These are phyloP conservation scores for Cynodonichthys magdalenae DNA, from an alignment of 2,797 vertebrate species.

Conservation along the genomic window DNA sequence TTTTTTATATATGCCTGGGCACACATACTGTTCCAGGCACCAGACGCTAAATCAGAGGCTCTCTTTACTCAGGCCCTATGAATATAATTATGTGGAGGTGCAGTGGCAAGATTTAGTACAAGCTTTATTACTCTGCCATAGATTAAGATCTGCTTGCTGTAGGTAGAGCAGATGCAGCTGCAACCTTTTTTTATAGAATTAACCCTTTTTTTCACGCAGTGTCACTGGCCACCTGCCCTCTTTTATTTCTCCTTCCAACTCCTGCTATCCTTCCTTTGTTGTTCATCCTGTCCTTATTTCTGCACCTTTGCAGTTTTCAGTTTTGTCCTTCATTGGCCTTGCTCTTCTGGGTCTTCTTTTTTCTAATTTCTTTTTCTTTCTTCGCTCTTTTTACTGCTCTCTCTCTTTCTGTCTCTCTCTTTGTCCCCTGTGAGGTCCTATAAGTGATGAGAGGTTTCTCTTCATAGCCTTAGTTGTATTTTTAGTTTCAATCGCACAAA, in stretches of 20 bases:
- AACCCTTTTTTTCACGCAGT: conserved; percentile 37
- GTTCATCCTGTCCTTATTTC: conserved; percentile 58
- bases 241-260: conserved; percentile 17
- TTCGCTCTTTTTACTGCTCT: neutral
- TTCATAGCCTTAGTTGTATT: conserved; percentile 75
- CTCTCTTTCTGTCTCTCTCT: conserved; percentile 20
- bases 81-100: conserved; percentile 77
- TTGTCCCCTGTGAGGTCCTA: conserved; percentile 70
- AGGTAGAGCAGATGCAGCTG: conserved; percentile 70
- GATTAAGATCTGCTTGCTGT: conserved; percentile 78
- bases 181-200: conserved; percentile 57
- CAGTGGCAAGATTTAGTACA: conserved; percentile 72
- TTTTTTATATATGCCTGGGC: conserved; percentile 34
- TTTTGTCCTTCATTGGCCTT: conserved; percentile 71
- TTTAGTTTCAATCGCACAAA: conserved; percentile 68
- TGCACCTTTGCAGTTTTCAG: conserved; percentile 45
- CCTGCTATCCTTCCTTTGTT: conserved; percentile 29
- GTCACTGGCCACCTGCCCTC: conserved; percentile 33
- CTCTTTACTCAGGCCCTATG: conserved; percentile 69
- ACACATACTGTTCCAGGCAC: conserved; percentile 20
- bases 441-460: conserved; percentile 74
- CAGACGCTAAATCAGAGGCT: conserved; percentile 57
- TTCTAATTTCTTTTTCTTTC: conserved; percentile 17
- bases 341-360: conserved; percentile 50
- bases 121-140: conserved; percentile 72